These are phyloP conservation scores for Drosophila neocordata DNA, from an alignment of 1,140 invertebrate genomes.

Conservation along the genomic window DNA sequence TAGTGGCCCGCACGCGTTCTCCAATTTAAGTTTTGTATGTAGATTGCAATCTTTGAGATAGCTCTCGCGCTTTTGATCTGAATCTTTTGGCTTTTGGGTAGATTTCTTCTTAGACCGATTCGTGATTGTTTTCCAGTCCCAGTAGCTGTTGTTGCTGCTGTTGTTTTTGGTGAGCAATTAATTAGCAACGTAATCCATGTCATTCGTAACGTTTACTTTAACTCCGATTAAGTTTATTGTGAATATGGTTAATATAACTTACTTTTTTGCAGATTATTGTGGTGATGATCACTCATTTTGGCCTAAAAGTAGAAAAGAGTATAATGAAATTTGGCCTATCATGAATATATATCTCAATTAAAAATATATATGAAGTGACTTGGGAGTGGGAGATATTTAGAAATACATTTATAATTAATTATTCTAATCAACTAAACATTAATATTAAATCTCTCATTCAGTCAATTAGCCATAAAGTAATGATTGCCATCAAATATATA, in stretches of 20 bases:
- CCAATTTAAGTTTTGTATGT: conserved; percentile 64
- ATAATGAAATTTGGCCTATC: background rate
- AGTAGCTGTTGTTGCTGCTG: conserved; percentile 22
- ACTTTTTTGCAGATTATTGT: conserved; percentile 82
- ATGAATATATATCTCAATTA: background rate
- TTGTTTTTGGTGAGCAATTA: conserved; percentile 58
- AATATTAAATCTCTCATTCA: conserved; percentile 43
- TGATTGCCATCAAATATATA: conserved; percentile 46
- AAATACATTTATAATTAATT: conserved; percentile 37
- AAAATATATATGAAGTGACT: background rate
- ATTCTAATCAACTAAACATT: conserved; percentile 40
- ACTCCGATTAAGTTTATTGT: background rate
- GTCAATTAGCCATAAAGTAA: conserved; percentile 37
- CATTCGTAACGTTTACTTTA: conserved; percentile 39
- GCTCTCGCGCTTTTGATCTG: conserved; percentile 53
- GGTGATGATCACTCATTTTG: conserved; percentile 85
- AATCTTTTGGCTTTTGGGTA: conserved; percentile 33
- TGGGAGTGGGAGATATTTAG: conserved; percentile 14
- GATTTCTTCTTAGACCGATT: conserved; percentile 26
- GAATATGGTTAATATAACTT: conserved; percentile 27
- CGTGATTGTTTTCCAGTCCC: conserved; percentile 39
- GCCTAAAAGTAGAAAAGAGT: conserved; percentile 83
- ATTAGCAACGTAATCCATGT: conserved; percentile 58
- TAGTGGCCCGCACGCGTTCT: conserved; percentile 72
- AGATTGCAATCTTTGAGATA: conserved; percentile 66